Conservation (phyloP, 2,888 invertebrate genomes). For the Nephrocerus scutellatus region DNA sequence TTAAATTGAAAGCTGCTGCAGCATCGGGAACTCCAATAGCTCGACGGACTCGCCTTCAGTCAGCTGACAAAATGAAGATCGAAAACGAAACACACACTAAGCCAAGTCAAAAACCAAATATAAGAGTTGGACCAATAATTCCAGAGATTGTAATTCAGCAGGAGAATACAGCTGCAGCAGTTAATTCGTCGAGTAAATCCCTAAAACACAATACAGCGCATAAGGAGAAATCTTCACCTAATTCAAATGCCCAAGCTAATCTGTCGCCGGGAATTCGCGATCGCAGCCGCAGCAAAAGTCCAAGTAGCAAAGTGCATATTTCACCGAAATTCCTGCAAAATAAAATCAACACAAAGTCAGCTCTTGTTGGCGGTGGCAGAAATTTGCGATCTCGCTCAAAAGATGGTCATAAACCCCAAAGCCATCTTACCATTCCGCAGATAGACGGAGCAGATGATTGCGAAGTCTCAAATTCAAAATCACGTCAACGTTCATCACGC, state of each 20-base stretch:
- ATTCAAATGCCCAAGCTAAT: too few species aligned
- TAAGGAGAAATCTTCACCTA: constrained; percentile 21
- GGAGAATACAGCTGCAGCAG: constrained; percentile 9
- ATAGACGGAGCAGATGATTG: constrained; percentile 53
- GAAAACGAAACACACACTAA: background rate
- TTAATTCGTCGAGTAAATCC: constrained; percentile 19
- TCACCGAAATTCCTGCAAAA: constrained; percentile 32
- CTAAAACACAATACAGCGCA: constrained; percentile 17
- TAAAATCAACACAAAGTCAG: constrained; percentile 12
- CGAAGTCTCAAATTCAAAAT: constrained; percentile 24
- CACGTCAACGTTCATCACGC: constrained; percentile 22
- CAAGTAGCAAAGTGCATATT: constrained; percentile 35
- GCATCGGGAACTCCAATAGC: constrained; percentile 28
- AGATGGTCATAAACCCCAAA: constrained; percentile 8
- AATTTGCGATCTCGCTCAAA: constrained; percentile 29
- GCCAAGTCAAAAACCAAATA: background rate
- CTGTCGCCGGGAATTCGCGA: too few species aligned
- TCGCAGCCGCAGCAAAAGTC: constrained; percentile 31
- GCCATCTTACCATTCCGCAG: constrained; percentile 47
- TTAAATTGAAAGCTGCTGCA: too few species aligned
- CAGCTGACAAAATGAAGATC: constrained; percentile 8
- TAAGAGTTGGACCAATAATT: constrained; percentile 24
- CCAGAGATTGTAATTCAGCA: constrained; percentile 31
- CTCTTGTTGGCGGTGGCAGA: constrained; percentile 2
- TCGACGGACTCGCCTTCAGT: constrained; percentile 27